These are phyloP conservation scores for Sternotherus odoratus DNA, from an alignment of 2,797 vertebrate species.

Conservation along the genomic window DNA sequence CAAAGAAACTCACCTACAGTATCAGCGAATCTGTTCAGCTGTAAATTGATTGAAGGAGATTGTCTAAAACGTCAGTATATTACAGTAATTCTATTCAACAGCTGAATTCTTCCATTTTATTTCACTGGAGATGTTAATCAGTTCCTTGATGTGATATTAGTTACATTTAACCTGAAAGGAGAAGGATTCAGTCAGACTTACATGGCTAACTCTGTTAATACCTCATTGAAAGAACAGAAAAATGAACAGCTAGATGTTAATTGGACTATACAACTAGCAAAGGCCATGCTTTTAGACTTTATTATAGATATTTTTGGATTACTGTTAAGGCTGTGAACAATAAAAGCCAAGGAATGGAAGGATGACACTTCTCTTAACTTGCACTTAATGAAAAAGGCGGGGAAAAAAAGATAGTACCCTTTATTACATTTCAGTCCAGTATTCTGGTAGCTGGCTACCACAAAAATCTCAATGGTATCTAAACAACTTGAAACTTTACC, in stretches of 20 bases:
- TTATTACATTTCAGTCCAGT: background rate
- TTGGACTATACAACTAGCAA: conserved; percentile 12
- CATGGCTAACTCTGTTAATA: conserved; percentile 52
- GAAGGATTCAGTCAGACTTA: conserved; percentile 35
- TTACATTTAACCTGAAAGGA: conserved; percentile 51
- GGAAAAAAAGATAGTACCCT: background rate
- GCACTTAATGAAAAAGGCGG: background rate
- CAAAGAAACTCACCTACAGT: background rate
- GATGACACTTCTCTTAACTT: background rate
- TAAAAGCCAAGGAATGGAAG: background rate
- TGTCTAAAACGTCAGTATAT: conserved; percentile 32
- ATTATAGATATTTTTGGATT: conserved; percentile 26
- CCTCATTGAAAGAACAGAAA: conserved; percentile 41
- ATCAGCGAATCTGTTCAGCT: background rate
- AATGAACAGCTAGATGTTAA: conserved; percentile 30
- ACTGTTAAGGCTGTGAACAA: background rate
- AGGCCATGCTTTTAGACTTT: conserved; percentile 14
- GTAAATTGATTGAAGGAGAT: background rate
- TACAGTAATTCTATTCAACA: conserved; percentile 22
- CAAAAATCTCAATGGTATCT: background rate
- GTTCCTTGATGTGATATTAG: conserved; percentile 31
- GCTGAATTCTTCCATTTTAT: background rate
- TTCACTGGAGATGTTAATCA: conserved; percentile 25
- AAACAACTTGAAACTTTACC: background rate
- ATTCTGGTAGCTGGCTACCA: background rate